Conservation (phyloP, 2,888 invertebrate species). For the Agriopis leucophaearia region DNA sequence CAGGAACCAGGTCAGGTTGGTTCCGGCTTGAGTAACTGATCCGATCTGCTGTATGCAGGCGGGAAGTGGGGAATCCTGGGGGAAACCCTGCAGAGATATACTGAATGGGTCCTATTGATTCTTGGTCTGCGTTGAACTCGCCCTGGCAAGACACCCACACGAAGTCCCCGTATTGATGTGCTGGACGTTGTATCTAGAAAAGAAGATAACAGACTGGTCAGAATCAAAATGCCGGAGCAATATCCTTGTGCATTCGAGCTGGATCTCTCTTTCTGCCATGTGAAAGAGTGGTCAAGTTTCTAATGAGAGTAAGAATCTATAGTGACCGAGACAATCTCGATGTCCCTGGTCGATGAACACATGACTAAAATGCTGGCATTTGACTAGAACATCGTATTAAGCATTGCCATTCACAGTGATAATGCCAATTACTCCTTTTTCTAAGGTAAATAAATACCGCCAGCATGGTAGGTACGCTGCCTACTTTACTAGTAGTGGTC, state of each 20-base stretch:
- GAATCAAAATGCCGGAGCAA: not conserved
- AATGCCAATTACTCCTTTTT: too few species aligned
- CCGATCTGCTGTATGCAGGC: conserved; percentile 76
- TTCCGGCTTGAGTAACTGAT: conserved; percentile 68
- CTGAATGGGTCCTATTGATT: conserved; percentile 90
- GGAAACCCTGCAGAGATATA: conserved; percentile 89
- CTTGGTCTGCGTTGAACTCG: conserved; percentile 91
- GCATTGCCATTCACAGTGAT: too few species aligned
- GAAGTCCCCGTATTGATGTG: conserved; percentile 82
- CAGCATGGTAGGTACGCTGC: not conserved
- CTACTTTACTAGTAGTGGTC: not conserved
- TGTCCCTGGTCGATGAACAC: not conserved
- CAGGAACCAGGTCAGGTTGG: conserved; percentile 70
- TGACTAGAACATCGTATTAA: too few species aligned
- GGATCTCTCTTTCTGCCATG: not conserved
- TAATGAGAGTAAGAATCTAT: too few species aligned
- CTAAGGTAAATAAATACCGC: too few species aligned
- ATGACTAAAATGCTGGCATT: not conserved
- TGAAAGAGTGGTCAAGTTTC: too few species aligned
- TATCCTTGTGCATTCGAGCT: too few species aligned
- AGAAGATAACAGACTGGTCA: not conserved
- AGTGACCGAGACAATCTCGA: too few species aligned
- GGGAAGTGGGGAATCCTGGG: conserved; percentile 80
- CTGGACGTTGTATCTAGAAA: conserved; percentile 65
- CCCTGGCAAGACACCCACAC: conserved; percentile 95